Conservation (phyloP, 2,113 vertebrate genomes). For the Lamprotornis superbus region DNA sequence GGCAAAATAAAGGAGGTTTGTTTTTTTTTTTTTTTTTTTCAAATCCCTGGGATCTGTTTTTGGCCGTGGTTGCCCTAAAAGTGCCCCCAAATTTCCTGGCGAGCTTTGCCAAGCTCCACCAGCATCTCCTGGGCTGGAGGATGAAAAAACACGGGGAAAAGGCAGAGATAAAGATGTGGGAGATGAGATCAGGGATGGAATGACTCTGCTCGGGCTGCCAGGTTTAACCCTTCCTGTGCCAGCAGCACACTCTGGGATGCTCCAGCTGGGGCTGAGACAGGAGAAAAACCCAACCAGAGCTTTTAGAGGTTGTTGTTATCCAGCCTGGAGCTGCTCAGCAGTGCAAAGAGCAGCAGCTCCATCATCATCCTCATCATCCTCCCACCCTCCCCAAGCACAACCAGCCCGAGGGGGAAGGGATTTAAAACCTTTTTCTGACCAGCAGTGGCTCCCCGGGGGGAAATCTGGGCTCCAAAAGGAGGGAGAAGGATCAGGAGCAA, state of each 20-base stretch:
- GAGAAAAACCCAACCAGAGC: not conserved
- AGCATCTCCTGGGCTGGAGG: not conserved
- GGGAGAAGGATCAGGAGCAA: no score
- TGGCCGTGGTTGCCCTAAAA: fast-evolving
- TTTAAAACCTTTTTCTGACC: no score
- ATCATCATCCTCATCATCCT: no score
- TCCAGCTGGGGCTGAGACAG: not conserved
- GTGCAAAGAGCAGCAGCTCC: no score
- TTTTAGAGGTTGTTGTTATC: not conserved
- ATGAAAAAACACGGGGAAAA: not conserved
- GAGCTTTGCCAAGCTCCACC: not conserved
- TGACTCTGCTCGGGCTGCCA: not conserved
- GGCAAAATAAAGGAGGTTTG: fast-evolving
- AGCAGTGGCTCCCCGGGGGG: no score
- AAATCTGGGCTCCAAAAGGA: no score
- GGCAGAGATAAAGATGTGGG: fast-evolving
- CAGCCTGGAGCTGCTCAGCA: not conserved
- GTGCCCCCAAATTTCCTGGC: fast-evolving
- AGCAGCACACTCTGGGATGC: fast-evolving
- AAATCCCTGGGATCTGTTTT: fast-evolving
- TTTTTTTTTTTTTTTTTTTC: fast-evolving
- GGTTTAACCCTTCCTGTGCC: not conserved
- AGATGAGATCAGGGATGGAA: not conserved
- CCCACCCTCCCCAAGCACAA: no score
- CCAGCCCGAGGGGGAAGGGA: no score